Evolutionary conservation across 1,140 invertebrate genomes (phyloP).

Genomic region (Meloidogyne exigua): DNA sequence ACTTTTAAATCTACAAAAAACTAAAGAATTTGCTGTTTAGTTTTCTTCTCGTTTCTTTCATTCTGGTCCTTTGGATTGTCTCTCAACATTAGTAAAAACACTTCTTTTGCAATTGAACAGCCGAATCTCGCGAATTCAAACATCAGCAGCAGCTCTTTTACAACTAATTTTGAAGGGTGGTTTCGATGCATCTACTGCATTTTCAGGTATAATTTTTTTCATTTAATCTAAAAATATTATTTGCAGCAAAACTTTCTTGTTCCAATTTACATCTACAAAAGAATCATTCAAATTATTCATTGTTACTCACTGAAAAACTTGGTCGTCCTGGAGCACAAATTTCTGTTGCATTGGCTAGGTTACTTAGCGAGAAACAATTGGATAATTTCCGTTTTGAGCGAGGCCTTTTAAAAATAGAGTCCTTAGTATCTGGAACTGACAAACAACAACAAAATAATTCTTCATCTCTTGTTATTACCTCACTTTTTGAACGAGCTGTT

Average conservation of each 20-base stretch:
- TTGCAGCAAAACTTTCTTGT: constrained; percentile 7
- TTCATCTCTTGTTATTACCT: constrained; percentile 16
- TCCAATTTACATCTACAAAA: not conserved
- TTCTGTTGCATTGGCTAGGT: constrained; percentile 51
- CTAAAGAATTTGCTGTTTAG: constrained; percentile 44
- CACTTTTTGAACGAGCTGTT: constrained; percentile 50
- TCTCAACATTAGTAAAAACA: constrained; percentile 53
- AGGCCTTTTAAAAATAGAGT: constrained; percentile 49
- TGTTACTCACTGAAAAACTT: constrained; percentile 31
- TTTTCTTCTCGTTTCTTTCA: constrained; percentile 46
- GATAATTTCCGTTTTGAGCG: constrained; percentile 48
- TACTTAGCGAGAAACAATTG: constrained; percentile 51
- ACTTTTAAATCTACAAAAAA: constrained; percentile 76
- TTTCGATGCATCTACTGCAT: constrained; percentile 45
- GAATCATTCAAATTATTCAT: constrained; percentile 22
- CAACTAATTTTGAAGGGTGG: constrained; percentile 56
- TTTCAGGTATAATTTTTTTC: not conserved
- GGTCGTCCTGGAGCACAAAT: constrained; percentile 54
- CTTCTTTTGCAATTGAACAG: constrained; percentile 55
- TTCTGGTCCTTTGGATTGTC: constrained; percentile 49
- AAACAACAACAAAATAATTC: constrained; percentile 2
- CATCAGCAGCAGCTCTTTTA: constrained; percentile 55
- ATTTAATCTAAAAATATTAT: not conserved
- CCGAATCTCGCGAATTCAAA: constrained; percentile 52
- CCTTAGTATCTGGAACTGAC: constrained; percentile 35